Evolutionary conservation across 2,888 invertebrate genomes (phyloP), one percentile per base, ranked within the genome.

Genomic region (Temnothorax unifasciatus): DNA sequence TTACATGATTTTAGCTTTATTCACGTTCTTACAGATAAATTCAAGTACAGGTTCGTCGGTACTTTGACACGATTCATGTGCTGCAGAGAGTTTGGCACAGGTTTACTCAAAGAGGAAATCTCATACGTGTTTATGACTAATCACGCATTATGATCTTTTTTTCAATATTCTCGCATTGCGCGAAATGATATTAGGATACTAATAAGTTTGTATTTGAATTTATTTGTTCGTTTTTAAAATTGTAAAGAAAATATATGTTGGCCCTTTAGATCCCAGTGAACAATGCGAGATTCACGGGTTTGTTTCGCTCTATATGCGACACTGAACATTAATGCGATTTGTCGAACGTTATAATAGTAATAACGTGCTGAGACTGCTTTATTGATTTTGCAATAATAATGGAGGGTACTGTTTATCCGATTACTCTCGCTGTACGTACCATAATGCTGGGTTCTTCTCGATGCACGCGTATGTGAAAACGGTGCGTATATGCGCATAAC

Each of bases 381-480:
- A 81, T 81, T 81, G 79, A 81, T 81, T 81, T 81, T 73, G 44
- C 57, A 79, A 59, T 79, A 79, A 79, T 79, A 79, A 79, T 73
- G 47, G 79, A 79, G 29, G 57, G 74, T 59, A 79, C 74, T 73
- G 74, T 79, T 79, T 79, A 79, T 79, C 79, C 74, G 79, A 79
- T 79, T 79, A 79, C 57, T 44, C 38, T 71, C 71, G 52, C 59
- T 74, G n/a, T 81, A 15, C 38, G 21, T 47, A 79, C 21, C 57
- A 59, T 79, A 79, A 74, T 74, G 25, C 59, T 38, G 59, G 47
- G 34, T 81, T 81, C 74, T 81, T 50, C 38, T 38, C 47, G 18
- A 29, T 38, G 50, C 15, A 15, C 34, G 54, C 54, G 21, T 57
- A 68, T 9, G 34, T 59, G 21, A 34, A 18, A 47, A 57, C 57